These are phyloP conservation scores for Labeo catla DNA, from an alignment of 2,113 vertebrate species.

Conservation along the genomic window DNA sequence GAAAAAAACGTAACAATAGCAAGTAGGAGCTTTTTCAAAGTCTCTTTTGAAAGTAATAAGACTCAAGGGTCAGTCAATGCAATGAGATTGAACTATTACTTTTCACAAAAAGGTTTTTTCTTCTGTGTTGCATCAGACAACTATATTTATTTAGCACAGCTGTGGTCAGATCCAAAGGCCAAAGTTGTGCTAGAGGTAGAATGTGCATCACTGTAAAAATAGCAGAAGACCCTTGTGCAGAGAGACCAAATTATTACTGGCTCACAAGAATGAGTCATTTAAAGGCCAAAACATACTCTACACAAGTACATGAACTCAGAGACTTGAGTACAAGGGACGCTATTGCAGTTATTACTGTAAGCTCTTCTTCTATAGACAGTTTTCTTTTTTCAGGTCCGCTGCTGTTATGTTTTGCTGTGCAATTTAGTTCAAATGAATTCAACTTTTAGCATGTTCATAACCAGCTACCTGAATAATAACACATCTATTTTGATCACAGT, in stretches of 20 bases:
- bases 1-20: not conserved
- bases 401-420: not conserved
- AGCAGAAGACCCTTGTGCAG: conserved; percentile 23
- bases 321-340: not conserved
- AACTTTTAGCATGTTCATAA: not conserved
- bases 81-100: not conserved
- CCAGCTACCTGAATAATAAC: not conserved
- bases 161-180: conserved; percentile 34
- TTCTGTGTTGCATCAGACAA: conserved; percentile 59
- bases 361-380: not conserved
- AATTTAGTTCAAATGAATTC: not conserved
- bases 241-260: conserved; percentile 10
- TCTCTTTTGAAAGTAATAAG: conserved; percentile 1
- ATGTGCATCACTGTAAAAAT: conserved; percentile 26
- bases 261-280: not conserved
- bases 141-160: conserved; percentile 28
- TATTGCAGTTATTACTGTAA: not conserved
- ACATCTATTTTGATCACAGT: not conserved
- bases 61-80: conserved; percentile 11
- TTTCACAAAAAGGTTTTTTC: conserved; percentile 50
- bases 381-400: not conserved
- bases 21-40: conserved; percentile 62
- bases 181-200: conserved; percentile 38
- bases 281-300: not conserved
- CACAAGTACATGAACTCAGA: not conserved